These are phyloP conservation scores for Desmodus rotundus DNA, from an alignment of 2,113 vertebrate species.

Conservation along the genomic window DNA sequence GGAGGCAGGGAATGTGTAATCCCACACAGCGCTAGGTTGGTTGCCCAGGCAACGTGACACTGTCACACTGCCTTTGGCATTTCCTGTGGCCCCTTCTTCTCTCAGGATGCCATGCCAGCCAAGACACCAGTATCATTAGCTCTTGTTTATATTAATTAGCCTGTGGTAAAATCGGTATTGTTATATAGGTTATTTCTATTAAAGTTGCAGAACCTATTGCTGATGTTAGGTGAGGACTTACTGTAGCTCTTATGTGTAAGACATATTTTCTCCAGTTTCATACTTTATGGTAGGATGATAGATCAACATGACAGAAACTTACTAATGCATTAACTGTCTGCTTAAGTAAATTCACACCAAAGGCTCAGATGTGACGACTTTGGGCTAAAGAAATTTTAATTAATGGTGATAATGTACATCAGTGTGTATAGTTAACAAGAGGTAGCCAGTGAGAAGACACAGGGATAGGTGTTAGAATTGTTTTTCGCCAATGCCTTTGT, in stretches of 20 bases:
- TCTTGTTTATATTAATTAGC: neutral
- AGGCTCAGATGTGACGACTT: neutral
- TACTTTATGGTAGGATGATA: neutral
- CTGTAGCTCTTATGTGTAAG: neutral
- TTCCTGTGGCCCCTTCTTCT: too few relatives aligned
- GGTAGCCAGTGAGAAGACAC: neutral
- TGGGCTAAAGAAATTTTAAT: slow-evolving; percentile 41
- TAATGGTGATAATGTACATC: neutral
- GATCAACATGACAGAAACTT: neutral
- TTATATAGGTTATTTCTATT: neutral
- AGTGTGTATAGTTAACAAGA: neutral
- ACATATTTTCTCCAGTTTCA: slow-evolving; percentile 1
- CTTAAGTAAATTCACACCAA: neutral
- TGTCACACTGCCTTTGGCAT: too few relatives aligned
- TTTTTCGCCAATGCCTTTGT: slow-evolving; percentile 60
- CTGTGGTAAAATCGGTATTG: neutral
- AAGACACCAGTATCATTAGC: neutral
- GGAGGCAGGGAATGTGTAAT: too few relatives aligned
- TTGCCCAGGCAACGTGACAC: too few relatives aligned
- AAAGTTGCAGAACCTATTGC: too few relatives aligned
- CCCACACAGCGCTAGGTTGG: too few relatives aligned
- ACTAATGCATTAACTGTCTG: neutral
- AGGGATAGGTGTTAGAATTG: neutral
- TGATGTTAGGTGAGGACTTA: neutral
- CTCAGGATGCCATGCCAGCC: too few relatives aligned